These are phyloP conservation scores for Pristionchus exspectatus DNA, from an alignment of 2,888 invertebrate genomes.

Conservation along the genomic window DNA sequence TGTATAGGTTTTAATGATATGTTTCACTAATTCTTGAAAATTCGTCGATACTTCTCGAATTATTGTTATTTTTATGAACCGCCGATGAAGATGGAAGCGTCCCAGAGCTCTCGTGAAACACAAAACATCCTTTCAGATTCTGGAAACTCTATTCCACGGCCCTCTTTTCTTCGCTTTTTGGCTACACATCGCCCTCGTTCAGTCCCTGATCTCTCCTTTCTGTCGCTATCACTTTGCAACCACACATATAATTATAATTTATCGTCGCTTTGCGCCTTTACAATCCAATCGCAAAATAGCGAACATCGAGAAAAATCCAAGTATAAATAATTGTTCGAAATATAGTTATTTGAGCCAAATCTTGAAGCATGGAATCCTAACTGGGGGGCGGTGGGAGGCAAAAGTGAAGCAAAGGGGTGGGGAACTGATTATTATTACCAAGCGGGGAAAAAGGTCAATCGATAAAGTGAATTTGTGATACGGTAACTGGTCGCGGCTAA, in stretches of 20 bases:
- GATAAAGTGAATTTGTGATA: slow-evolving; percentile 41
- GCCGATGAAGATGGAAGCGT: too few species aligned
- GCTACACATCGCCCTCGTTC: too few species aligned
- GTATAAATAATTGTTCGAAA: slow-evolving; percentile 28
- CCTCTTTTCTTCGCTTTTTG: background rate
- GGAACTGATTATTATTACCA: slow-evolving; percentile 31
- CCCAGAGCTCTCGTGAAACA: background rate
- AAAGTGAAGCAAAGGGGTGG: background rate
- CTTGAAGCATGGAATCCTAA: slow-evolving; percentile 40
- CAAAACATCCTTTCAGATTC: background rate
- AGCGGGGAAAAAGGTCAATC: background rate
- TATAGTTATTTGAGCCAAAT: background rate
- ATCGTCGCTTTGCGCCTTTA: slow-evolving; percentile 19
- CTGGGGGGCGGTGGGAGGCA: background rate
- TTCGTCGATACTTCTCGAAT: too few species aligned
- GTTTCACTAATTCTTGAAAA: too few species aligned
- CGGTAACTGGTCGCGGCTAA: slow-evolving; percentile 39
- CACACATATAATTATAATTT: background rate
- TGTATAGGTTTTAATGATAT: too few species aligned
- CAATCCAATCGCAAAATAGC: slow-evolving; percentile 47
- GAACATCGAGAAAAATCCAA: slow-evolving; percentile 13
- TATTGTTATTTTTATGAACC: background rate
- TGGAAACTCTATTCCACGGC: background rate
- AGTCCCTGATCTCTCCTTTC: background rate
- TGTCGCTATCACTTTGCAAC: background rate